A percentile compares a stretch with the other conserved stretches of the same genome.
Evolutionary conservation across 2,888 invertebrate genomes (phyloP).

Genomic region (Nudaria mundana): DNA sequence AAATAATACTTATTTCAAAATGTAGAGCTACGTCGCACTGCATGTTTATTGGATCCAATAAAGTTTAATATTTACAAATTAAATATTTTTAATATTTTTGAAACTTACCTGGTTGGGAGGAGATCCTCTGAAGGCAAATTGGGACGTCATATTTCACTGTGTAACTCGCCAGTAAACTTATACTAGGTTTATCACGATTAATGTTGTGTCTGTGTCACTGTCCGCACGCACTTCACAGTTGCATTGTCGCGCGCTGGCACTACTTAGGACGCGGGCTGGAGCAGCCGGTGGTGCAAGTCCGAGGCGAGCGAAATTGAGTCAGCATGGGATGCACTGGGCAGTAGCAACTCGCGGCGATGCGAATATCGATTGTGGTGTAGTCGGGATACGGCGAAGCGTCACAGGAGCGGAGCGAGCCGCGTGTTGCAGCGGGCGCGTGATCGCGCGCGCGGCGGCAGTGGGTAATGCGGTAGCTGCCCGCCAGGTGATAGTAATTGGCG

Average conservation of each 20-base stretch:
- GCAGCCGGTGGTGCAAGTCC: slow-evolving; percentile 42
- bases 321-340: slow-evolving; percentile 48
- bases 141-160: slow-evolving; percentile 75
- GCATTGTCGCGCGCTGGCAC: slow-evolving; percentile 55
- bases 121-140: slow-evolving; percentile 78
- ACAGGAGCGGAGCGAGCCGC: slow-evolving; percentile 62
- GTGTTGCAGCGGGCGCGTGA: slow-evolving; percentile 81
- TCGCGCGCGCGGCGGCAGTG: slow-evolving; percentile 82
- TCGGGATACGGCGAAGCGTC: slow-evolving; percentile 51
- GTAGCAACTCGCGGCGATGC: slow-evolving; percentile 31
- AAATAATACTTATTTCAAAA: slow-evolving; percentile 10
- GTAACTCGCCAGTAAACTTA: slow-evolving; percentile 50
- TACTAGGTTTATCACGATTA: slow-evolving; percentile 56
- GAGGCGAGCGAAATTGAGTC: slow-evolving; percentile 31
- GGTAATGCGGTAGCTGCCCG: slow-evolving; percentile 84
- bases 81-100: background rate
- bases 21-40: slow-evolving; percentile 41
- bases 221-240: slow-evolving; percentile 76
- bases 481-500: slow-evolving; percentile 83
- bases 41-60: slow-evolving; percentile 28
- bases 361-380: slow-evolving; percentile 62
- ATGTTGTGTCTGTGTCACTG: slow-evolving; percentile 60
- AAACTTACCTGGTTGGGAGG: slow-evolving; percentile 75
- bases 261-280: slow-evolving; percentile 36
- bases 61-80: slow-evolving; percentile 3